Conservation (phyloP, 35 echinoderm and acorn worm species). For the Ptychodera flava region DNA sequence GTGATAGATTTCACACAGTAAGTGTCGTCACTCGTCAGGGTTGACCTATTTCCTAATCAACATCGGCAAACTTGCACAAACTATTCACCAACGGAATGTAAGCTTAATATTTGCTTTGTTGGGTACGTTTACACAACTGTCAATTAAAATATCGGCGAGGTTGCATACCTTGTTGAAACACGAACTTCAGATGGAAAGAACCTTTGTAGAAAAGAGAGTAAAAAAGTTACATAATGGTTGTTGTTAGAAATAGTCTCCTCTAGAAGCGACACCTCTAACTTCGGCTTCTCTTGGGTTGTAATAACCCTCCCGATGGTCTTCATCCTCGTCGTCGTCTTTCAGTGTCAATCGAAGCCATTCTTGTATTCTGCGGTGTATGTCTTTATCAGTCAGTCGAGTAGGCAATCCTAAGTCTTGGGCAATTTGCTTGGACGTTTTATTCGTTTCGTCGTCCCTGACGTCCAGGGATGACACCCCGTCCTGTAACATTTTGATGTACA, state of each 20-base stretch:
- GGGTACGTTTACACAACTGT: too few relatives aligned
- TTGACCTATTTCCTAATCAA: too few relatives aligned
- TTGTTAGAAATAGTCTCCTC: not conserved
- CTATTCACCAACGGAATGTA: too few relatives aligned
- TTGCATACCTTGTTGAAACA: too few relatives aligned
- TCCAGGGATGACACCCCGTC: slow-evolving; percentile 71
- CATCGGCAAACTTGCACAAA: too few relatives aligned
- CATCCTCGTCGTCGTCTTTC: slow-evolving; percentile 32
- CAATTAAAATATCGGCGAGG: too few relatives aligned
- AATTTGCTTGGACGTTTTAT: not conserved
- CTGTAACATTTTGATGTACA: slow-evolving; percentile 91
- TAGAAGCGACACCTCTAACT: not conserved
- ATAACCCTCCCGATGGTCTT: not conserved
- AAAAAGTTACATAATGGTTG: too few relatives aligned
- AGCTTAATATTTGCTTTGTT: too few relatives aligned
- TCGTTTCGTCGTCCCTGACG: not conserved
- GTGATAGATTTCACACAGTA: too few relatives aligned
- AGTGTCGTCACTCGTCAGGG: too few relatives aligned
- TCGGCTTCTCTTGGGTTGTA: not conserved
- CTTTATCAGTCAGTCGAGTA: slow-evolving; percentile 60
- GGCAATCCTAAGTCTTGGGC: slow-evolving; percentile 13
- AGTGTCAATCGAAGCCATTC: slow-evolving; percentile 54
- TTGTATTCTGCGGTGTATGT: slow-evolving; percentile 79
- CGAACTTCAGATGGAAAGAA: too few relatives aligned
- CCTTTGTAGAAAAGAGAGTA: too few relatives aligned